Percentiles rank a stretch among this genome's conserved stretches.
Conservation (phyloP, 2,888 invertebrate species). For the Portevinia maculata region DNA sequence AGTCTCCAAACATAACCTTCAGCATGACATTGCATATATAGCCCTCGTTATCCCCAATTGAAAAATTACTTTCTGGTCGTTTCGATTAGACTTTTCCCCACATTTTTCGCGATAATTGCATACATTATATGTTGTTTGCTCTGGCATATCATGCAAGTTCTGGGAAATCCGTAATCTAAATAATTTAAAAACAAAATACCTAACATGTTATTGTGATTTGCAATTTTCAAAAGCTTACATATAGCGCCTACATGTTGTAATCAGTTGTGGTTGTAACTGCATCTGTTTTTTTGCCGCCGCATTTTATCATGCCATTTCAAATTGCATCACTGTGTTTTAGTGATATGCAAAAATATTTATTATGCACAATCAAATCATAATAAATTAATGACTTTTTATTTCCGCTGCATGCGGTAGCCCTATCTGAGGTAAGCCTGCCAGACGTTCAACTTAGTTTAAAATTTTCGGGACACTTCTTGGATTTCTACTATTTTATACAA, state of each 20-base stretch:
- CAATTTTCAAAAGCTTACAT: slow-evolving; percentile 39
- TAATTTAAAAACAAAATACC: slow-evolving; percentile 23
- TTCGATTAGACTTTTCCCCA: slow-evolving; percentile 16
- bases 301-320: slow-evolving; percentile 1
- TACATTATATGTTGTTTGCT: slow-evolving; percentile 13
- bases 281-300: slow-evolving; percentile 18
- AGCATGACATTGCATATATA: background rate
- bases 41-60: slow-evolving; percentile 7
- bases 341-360: no score
- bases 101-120: background rate
- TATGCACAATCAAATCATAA: no score
- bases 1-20: background rate
- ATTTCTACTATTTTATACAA: no score
- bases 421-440: no score
- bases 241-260: slow-evolving; percentile 32
- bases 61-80: slow-evolving; percentile 22
- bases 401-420: no score
- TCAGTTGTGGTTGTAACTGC: slow-evolving; percentile 17
- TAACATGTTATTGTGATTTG: background rate
- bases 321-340: background rate
- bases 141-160: slow-evolving; percentile 34
- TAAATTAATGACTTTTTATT: no score
- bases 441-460: no score
- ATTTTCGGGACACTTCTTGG: no score
- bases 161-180: slow-evolving; percentile 38